Base-by-base conservation (phyloP, 2,113 vertebrate species). In the Misgurnus anguillicaudatus region DNA sequence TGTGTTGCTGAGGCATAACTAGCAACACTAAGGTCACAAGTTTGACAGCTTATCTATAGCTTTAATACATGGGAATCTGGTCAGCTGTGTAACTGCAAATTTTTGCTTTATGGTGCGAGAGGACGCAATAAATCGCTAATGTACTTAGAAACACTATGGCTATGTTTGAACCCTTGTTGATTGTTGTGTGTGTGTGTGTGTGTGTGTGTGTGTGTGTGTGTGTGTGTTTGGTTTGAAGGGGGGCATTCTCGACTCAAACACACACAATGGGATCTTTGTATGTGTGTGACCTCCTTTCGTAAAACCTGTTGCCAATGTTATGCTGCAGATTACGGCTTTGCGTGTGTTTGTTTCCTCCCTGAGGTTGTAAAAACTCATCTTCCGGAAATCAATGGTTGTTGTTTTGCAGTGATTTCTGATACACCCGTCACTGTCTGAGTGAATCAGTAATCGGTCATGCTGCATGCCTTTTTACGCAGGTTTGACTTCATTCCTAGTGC, bases 221-320 rank as follows among this genome's bases (percentile, higher is more conserved):
- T 48, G 47, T 10, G 47, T 10, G 47, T 10, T 4, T 48, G 24
- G 24, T 31, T 31, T 31, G 42, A 6, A 10, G 42, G 42, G 42
- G 42, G 42, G 7, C 16, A 74, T 62, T 61, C 13, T 61, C 38
- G 31, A 1, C 38, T 21, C 70, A 60, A 36, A 73, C 38, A 61
- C 71, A 61, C 72, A 62, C 72, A 74, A 74, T 42, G 31, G 41
- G 39, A 3, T 74, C 72, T 61, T 62, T 74, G 72, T 74, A 39
- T 42, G 3, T 21, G 39, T 17, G 5, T 74, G 72, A 74, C 57
- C 41, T 64, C 51, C 42, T 47, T 6, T 21, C n/a, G 39, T 19
- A 9, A 19, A 57, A 57, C n/a, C 53, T 57, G n/a, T 17, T n/a
- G 42, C 42, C 42, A 45, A 7, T 57, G 19, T 60, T 19, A 60